Evolutionary conservation across 2,113 vertebrate genomes (phyloP), one percentile per base, ranked within the genome.

Genomic region (Sturnus vulgaris): DNA sequence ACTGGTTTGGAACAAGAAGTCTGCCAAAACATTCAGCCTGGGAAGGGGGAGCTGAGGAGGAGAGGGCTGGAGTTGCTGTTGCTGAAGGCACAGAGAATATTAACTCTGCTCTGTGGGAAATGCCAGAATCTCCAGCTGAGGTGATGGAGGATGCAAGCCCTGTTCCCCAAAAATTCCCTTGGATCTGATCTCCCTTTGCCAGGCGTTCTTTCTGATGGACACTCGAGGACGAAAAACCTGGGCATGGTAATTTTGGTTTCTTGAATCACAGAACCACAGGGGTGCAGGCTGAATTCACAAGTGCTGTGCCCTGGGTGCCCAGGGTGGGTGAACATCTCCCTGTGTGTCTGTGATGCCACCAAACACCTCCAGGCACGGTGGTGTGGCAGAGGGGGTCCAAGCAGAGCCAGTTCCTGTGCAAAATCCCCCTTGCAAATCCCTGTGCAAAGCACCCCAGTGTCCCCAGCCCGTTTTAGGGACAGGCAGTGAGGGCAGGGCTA

Each of bases 1-100:
- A 94, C 64, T 95, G 96, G 93, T 31, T 95, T 86, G 96, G 95
- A 96, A 97, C 96, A 94, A 94, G 92, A 89, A 94, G 88, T 91
- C 96, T 96, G 96, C 92, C 93, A 91, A 87, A 87, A 65, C 1
- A 13, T 47, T 7, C 49, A 47, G 82, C 72, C 73, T 33, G 42
- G 84, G 81, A n/a, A 86, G 88, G 91, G 88, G 86, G 82, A 91
- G 88, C 57, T 50, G 91, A 42, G 46, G 35, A 65, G 85, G 86
- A 79, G 73, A 61, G 68, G 37, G 21, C 56, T 77, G 92, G 31
- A 65, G 86, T 2, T 2, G 7, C 86, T 24, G 64, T 8, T 88
- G 65, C 84, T 68, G 82, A 78, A 88, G 91, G 75, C 23, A 4
- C 59, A 35, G 57, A 78, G 94, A 92, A 72, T 79, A 91, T 68